A percentile compares a stretch with the other conserved stretches of the same genome.
Conservation (phyloP, 53 echinoderm and acorn worm genomes). For the Temnopleurus reevesii region DNA sequence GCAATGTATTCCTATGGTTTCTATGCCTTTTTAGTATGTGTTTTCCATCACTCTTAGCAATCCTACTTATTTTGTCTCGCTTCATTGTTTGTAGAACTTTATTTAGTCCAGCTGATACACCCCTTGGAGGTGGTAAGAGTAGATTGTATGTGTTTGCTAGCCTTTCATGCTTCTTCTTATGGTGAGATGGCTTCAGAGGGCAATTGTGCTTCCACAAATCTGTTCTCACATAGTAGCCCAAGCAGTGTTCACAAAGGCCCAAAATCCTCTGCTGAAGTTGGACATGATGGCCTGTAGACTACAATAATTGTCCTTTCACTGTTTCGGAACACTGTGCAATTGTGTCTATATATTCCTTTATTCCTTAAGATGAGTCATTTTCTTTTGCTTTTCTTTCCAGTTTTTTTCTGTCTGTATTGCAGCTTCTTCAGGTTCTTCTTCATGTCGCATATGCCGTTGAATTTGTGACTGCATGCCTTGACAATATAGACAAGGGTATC, state of each 20-base stretch:
- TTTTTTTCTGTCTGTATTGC: constrained; percentile 10
- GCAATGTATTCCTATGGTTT: no score
- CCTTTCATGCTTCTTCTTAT: constrained; percentile 54
- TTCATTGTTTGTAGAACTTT: constrained; percentile 61
- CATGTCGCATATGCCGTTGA: constrained; percentile 38
- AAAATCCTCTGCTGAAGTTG: constrained; percentile 58
- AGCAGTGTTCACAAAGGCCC: constrained; percentile 70
- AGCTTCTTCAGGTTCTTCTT: constrained; percentile 1
- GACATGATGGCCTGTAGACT: constrained; percentile 58
- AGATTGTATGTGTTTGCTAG: constrained; percentile 50
- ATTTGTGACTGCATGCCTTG: constrained; percentile 15
- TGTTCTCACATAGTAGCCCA: constrained; percentile 58
- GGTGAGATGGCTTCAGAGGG: constrained; percentile 39
- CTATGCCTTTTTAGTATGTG: no score
- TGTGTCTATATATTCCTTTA: constrained; percentile 64
- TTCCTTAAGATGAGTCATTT: constrained; percentile 61
- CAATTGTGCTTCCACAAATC: constrained; percentile 63
- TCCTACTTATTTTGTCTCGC: constrained; percentile 44
- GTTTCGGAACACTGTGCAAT: constrained; percentile 61
- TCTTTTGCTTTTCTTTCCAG: constrained; percentile 60
- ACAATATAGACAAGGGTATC: constrained; percentile 37
- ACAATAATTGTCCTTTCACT: constrained; percentile 60
- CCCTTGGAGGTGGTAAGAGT: constrained; percentile 41
- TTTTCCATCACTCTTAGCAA: constrained; percentile 60
- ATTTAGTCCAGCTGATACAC: constrained; percentile 43